Conservation (phyloP, 2,113 vertebrate species). For the Neotoma lepida region DNA sequence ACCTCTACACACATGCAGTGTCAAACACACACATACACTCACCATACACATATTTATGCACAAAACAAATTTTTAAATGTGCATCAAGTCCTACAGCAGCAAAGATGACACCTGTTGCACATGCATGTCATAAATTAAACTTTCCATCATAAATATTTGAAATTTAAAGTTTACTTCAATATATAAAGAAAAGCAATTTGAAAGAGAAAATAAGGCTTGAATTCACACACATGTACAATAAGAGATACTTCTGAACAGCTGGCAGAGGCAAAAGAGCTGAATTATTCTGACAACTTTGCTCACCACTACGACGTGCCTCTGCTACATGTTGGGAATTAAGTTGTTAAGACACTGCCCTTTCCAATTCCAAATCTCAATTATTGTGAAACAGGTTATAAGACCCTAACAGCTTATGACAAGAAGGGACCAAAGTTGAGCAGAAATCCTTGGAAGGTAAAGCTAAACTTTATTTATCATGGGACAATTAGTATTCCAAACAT, state of each 20-base stretch:
- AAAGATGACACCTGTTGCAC: neutral
- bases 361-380: neutral
- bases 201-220: neutral
- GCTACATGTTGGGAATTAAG: neutral
- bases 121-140: neutral
- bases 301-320: neutral
- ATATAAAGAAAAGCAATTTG: neutral
- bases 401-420: neutral
- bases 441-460: slow-evolving; percentile 13
- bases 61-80: neutral
- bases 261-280: neutral
- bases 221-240: neutral
- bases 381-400: neutral
- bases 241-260: neutral
- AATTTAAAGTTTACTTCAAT: slow-evolving; percentile 11
- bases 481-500: neutral
- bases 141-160: neutral
- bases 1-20: neutral
- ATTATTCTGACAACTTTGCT: neutral
- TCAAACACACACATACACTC: neutral
- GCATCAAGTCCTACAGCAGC: neutral
- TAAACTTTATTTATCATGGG: neutral
- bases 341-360: neutral
- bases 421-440: neutral
- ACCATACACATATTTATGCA: neutral